Conservation (phyloP, 2,888 invertebrate species). For the Villa cingulata region DNA sequence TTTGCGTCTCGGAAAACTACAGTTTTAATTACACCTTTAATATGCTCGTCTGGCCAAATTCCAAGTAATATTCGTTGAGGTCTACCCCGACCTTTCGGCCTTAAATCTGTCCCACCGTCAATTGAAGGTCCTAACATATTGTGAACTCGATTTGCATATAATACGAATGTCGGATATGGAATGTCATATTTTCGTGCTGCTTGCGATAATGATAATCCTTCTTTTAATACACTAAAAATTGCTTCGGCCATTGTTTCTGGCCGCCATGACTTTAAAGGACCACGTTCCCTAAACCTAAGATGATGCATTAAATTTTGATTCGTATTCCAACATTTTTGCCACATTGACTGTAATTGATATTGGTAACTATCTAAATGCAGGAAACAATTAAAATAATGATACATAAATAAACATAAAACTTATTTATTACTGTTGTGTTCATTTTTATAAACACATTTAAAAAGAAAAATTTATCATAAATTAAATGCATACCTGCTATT, state of each 20-base stretch:
- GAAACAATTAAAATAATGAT: background rate
- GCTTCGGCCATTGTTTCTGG: constrained; percentile 93
- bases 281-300: constrained; percentile 79
- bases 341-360: constrained; percentile 87
- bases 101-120: constrained; percentile 78
- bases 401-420: background rate
- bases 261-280: constrained; percentile 84
- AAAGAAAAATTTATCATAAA: too few relatives aligned
- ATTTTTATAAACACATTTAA: too few relatives aligned
- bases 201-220: constrained; percentile 76
- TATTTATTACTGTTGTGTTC: too few relatives aligned
- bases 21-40: constrained; percentile 80
- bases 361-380: constrained; percentile 71
- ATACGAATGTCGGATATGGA: constrained; percentile 85
- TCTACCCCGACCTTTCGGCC: constrained; percentile 81
- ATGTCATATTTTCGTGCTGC: constrained; percentile 90
- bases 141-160: constrained; percentile 85
- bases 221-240: constrained; percentile 82
- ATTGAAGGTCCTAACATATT: constrained; percentile 89
- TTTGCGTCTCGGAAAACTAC: constrained; percentile 83
- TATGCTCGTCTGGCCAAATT: constrained; percentile 89
- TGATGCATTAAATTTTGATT: constrained; percentile 85
- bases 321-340: constrained; percentile 93
- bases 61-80: constrained; percentile 83
- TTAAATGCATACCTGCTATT: constrained; percentile 59